Evolutionary conservation across 2,113 vertebrate species (phyloP).

Genomic region (Cyanoliseus patagonus): DNA sequence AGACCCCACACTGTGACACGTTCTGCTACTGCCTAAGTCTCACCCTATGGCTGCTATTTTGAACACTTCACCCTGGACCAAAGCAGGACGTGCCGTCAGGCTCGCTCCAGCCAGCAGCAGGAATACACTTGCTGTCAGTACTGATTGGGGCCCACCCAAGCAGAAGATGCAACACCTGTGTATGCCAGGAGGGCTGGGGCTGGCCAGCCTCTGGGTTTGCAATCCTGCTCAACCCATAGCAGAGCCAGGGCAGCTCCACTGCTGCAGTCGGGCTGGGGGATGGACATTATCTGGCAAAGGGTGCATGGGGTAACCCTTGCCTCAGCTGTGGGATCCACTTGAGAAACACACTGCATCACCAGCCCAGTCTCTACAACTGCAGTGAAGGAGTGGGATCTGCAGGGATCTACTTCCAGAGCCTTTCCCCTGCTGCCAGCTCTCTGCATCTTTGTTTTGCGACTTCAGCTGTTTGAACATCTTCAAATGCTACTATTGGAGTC

Average conservation of each 20-base stretch:
- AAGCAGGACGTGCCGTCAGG: not conserved
- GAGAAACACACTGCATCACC: not conserved
- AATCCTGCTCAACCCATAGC: not conserved
- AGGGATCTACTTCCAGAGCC: not conserved
- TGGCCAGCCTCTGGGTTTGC: not conserved
- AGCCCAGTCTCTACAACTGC: not conserved
- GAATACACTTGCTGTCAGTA: not conserved
- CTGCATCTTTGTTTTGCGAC: not conserved
- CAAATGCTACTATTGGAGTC: not conserved
- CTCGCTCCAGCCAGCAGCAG: not conserved
- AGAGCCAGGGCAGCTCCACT: fast-evolving
- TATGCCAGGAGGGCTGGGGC: not conserved
- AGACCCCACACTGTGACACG: not conserved
- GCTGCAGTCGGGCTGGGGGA: not conserved
- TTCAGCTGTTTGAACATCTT: not conserved
- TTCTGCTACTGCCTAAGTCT: not conserved
- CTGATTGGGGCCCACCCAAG: not conserved
- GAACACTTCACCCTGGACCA: not conserved
- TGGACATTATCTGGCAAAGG: fast-evolving
- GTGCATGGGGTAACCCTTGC: not conserved
- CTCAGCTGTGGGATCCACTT: not conserved
- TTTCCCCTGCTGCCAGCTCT: not conserved
- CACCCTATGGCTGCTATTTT: not conserved
- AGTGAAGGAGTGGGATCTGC: not conserved
- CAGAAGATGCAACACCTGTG: not conserved